phyloP scores from a whole-genome alignment of 2,888 invertebrate species.

The Synergus japonicus region DNA sequence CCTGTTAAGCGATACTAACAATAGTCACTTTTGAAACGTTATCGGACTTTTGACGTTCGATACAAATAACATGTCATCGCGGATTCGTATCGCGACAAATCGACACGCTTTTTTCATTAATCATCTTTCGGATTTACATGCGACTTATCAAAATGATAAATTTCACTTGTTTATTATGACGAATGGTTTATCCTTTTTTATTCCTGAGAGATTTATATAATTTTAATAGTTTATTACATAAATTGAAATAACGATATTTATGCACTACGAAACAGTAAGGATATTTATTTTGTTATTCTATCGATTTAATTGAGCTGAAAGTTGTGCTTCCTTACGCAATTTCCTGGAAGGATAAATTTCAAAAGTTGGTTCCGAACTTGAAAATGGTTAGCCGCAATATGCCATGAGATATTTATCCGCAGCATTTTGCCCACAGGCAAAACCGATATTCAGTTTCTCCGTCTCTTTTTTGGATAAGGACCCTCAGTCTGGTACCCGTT shows the following conservation, averaged over 20 bases:
- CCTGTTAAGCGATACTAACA: background rate
- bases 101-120: background rate
- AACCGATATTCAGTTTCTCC: constrained; percentile 25
- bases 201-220: background rate
- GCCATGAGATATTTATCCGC: constrained; percentile 8
- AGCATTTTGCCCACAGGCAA: constrained; percentile 13
- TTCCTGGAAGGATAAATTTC: constrained; percentile 27
- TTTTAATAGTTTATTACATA: background rate
- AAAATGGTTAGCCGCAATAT: constrained; percentile 29
- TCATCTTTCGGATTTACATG: background rate
- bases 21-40: background rate
- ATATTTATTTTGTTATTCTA: background rate
- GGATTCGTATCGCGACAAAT: constrained; percentile 10
- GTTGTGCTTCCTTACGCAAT: constrained; percentile 14
- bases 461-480: constrained; percentile 2
- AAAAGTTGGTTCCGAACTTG: constrained; percentile 27
- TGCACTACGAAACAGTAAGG: background rate
- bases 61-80: background rate
- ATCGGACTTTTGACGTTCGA: background rate
- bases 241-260: background rate
- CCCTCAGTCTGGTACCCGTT: constrained; percentile 19
- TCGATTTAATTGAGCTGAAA: background rate
- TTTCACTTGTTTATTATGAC: background rate
- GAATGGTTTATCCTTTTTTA: background rate
- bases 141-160: background rate